Evolutionary conservation across 2,888 invertebrate species (phyloP), one percentile per base, ranked within the genome.

Genomic region (Heterodera filipjevi): DNA sequence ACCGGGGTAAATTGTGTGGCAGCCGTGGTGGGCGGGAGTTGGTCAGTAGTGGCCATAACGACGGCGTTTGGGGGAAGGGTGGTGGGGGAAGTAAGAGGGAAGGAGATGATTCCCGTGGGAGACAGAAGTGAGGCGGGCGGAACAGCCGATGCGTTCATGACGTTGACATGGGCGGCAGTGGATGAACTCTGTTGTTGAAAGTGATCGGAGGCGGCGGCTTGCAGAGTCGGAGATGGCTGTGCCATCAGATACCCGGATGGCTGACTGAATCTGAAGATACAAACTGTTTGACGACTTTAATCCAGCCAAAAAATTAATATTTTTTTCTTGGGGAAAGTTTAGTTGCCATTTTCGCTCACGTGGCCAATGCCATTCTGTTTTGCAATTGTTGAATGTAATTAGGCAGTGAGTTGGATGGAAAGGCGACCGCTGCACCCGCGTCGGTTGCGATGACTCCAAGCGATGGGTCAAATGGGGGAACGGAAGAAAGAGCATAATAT

Each of bases 401-500:
- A 27, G 75, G 75, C 44, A 75, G 39, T 27, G 59, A 59, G 12
- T n/a, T 39, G 12, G 75, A 32, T n/a, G 75, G 32, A 53, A 75
- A 75, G 30, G 66, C 66, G 30, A 64, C 72, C 16, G 72, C 46
- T 32, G 72, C 53, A 2, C 22, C 53, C 16, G 53, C 3, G 16
- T 16, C 19, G 53, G 53, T 22, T 5, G 59, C 81, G 39, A 79
- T 71, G 30, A 71, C 76, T 44, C 77, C 80, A 66, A 79, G 59
- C 27, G 59, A 59, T 5, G 59, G 59, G 27, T 59, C 88, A 77
- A 86, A 88, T 12, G 87, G 85, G 32, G 86, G 86, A 76, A 87
- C 80, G 30, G 84, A 78, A 12, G 85, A 71, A 79, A 89, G 81
- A 27, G 87, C 85, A 80, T 88, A 89, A 77, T 75, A 77, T 77